Percentiles rank a stretch among this genome's conserved stretches.
Evolutionary conservation across 2,113 vertebrate genomes (phyloP).

Genomic region (Echinops telfairi): DNA sequence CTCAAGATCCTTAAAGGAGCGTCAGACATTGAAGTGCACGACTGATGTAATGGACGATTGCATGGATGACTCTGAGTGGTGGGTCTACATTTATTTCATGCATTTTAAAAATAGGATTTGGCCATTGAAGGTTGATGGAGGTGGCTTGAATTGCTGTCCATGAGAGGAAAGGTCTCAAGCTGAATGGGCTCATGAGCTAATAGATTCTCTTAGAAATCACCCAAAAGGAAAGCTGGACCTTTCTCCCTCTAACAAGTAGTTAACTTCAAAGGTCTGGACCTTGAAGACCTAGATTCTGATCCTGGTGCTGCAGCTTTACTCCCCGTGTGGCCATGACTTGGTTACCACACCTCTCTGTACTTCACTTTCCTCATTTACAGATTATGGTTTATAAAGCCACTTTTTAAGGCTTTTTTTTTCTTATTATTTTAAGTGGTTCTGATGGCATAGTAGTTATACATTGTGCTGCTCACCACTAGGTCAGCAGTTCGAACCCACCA

Average conservation of each 20-base stretch:
- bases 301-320: neutral
- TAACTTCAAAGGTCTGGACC: neutral
- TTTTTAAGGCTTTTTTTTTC: neutral
- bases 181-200: neutral
- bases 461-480: no score
- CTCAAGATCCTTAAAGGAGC: fast-evolving
- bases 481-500: no score
- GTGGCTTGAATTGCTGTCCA: neutral
- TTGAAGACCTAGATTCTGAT: neutral
- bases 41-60: neutral
- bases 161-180: neutral
- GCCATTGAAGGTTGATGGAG: neutral
- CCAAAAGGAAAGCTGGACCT: neutral
- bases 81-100: neutral
- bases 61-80: neutral
- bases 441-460: no score
- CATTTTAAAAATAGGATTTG: neutral
- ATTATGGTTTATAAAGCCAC: neutral
- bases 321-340: neutral
- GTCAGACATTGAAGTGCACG: no score
- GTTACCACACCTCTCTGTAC: neutral
- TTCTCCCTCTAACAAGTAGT: neutral
- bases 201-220: neutral
- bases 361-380: neutral
- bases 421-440: no score